phyloP scores from a whole-genome alignment of 2,888 invertebrate genomes.

The Gnatocerus cornutus region DNA sequence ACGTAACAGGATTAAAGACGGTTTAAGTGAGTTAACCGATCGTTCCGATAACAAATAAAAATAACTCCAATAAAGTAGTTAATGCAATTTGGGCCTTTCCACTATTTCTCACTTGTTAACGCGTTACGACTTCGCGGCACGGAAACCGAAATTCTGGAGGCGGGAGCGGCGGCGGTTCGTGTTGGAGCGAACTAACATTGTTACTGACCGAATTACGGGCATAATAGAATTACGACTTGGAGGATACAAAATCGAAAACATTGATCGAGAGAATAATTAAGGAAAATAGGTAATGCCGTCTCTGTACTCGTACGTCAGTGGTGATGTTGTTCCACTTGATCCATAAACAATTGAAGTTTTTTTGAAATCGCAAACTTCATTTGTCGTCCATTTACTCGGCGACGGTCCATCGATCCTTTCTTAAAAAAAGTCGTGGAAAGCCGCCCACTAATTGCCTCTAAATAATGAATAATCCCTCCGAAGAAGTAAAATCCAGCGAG shows the following conservation, averaged over 20 bases:
- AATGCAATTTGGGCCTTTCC: slow-evolving; percentile 56
- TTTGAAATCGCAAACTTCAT: not conserved
- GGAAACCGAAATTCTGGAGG: slow-evolving; percentile 34
- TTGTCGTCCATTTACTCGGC: slow-evolving; percentile 9
- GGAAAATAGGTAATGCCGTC: no score
- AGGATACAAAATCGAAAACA: slow-evolving; percentile 16
- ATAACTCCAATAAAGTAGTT: slow-evolving; percentile 62
- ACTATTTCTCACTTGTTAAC: slow-evolving; percentile 50
- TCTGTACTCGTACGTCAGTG: no score
- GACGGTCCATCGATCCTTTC: slow-evolving; percentile 7
- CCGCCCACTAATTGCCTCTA: slow-evolving; percentile 50
- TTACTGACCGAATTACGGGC: slow-evolving; percentile 56
- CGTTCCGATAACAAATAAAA: slow-evolving; percentile 63
- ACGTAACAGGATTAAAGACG: slow-evolving; percentile 39
- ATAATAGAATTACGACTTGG: slow-evolving; percentile 52
- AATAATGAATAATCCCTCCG: slow-evolving; percentile 59
- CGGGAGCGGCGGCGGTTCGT: slow-evolving; percentile 22
- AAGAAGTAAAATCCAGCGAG: slow-evolving; percentile 53
- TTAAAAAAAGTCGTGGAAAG: not conserved
- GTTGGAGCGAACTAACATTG: slow-evolving; percentile 49
- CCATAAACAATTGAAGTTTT: no score
- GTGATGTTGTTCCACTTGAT: no score
- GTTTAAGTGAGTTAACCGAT: slow-evolving; percentile 48
- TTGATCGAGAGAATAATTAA: not conserved
- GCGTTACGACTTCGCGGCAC: slow-evolving; percentile 45